These are phyloP conservation scores for Entomobrya multifasciata DNA, from an alignment of 2,888 invertebrate species.

Conservation along the genomic window DNA sequence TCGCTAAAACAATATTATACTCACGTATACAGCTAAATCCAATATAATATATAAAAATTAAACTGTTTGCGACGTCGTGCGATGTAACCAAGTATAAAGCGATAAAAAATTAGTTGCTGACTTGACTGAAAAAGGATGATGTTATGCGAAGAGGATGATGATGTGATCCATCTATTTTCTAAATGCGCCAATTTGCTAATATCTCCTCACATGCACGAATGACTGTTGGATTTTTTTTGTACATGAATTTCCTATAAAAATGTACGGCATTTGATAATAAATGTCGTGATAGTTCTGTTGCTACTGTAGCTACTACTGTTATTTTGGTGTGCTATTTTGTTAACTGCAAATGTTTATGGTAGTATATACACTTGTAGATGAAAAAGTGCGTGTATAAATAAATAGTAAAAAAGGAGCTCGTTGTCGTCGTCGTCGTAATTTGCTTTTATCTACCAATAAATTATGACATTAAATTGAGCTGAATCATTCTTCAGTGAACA, in stretches of 20 bases:
- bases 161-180: conserved; percentile 27
- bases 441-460: conserved; percentile 37
- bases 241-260: conserved; percentile 7
- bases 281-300: background rate
- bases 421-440: conserved; percentile 1
- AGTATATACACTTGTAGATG: background rate
- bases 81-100: too few species aligned
- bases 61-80: conserved; percentile 2
- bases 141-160: background rate
- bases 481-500: conserved; percentile 18
- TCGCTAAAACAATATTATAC: too few species aligned
- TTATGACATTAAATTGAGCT: conserved; percentile 47
- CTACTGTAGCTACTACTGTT: background rate
- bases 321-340: background rate
- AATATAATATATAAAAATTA: conserved; percentile 17
- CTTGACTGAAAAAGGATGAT: too few species aligned
- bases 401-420: conserved; percentile 2
- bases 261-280: background rate
- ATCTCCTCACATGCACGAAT: background rate
- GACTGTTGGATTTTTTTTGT: conserved; percentile 5
- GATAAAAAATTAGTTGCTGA: too few species aligned
- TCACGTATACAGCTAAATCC: background rate
- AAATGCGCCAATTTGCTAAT: conserved; percentile 27
- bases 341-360: background rate
- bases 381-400: conserved; percentile 23